These are phyloP conservation scores for Hemiprocne comata DNA, from an alignment of 2,113 vertebrate species.

Conservation along the genomic window DNA sequence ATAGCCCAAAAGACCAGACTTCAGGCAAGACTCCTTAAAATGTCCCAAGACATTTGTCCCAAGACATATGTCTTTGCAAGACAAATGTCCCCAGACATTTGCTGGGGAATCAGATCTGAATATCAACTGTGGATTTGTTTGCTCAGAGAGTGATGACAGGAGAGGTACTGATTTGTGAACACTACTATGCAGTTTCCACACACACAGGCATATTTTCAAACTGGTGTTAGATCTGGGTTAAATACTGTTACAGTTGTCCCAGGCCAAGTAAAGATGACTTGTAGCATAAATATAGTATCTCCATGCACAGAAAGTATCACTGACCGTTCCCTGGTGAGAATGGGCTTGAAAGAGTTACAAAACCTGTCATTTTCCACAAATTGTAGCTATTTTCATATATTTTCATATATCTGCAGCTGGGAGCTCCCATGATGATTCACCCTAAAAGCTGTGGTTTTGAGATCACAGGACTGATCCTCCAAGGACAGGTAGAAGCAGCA, in stretches of 20 bases:
- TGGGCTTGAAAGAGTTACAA: background rate
- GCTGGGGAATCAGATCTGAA: background rate
- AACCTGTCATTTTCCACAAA: background rate
- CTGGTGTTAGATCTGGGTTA: background rate
- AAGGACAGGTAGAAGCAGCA: background rate
- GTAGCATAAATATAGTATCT: background rate
- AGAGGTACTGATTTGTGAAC: background rate
- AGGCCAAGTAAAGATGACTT: background rate
- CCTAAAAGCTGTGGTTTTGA: background rate
- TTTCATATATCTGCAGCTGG: background rate
- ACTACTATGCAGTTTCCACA: background rate
- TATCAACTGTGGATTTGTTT: background rate
- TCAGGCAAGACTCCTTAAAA: background rate
- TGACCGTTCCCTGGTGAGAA: background rate
- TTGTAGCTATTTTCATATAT: background rate
- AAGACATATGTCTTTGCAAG: no score
- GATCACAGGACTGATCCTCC: background rate
- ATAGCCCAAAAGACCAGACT: background rate
- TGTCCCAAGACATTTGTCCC: fast-evolving
- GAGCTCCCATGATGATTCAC: background rate
- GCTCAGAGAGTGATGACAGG: background rate
- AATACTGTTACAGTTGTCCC: background rate
- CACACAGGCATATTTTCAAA: background rate
- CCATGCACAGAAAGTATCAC: background rate
- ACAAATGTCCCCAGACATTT: background rate